Conservation (phyloP, 2,113 vertebrate species). For the Dryoscopus gambensis region DNA sequence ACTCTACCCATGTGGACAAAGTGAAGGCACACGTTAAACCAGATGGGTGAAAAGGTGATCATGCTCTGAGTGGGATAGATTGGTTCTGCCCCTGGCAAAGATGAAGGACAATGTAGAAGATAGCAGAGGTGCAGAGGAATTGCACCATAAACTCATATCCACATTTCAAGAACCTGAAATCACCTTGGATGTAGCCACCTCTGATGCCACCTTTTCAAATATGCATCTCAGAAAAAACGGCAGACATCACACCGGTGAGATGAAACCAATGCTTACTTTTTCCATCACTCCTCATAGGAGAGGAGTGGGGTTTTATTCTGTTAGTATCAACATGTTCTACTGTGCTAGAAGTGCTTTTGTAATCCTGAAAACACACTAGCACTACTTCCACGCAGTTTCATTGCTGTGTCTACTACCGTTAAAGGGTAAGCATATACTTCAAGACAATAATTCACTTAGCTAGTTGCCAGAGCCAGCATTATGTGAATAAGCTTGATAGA, state of each 20-base stretch:
- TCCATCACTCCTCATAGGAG: not conserved
- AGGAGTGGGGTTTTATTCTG: not conserved
- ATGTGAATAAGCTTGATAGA: constrained; percentile 48
- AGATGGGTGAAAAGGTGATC: not conserved
- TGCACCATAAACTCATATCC: not conserved
- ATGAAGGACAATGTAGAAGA: not conserved
- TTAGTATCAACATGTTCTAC: not conserved
- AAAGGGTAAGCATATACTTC: constrained; percentile 22
- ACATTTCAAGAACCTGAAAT: not conserved
- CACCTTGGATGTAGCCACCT: not conserved
- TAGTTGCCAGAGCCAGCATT: constrained; percentile 43
- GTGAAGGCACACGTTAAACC: not conserved
- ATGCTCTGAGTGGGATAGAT: not conserved
- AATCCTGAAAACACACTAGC: not conserved
- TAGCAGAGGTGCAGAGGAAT: not conserved
- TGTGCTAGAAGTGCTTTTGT: not conserved
- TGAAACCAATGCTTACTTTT: not conserved
- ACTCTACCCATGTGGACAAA: not conserved
- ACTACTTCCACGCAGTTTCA: not conserved
- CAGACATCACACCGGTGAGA: not conserved
- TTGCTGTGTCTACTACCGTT: not conserved
- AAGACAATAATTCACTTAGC: constrained; percentile 56
- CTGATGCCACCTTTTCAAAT: not conserved
- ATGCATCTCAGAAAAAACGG: not conserved
- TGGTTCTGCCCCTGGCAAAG: not conserved